These are phyloP conservation scores for Ganaspis brasiliensis DNA, from an alignment of 2,888 invertebrate species.

Conservation along the genomic window DNA sequence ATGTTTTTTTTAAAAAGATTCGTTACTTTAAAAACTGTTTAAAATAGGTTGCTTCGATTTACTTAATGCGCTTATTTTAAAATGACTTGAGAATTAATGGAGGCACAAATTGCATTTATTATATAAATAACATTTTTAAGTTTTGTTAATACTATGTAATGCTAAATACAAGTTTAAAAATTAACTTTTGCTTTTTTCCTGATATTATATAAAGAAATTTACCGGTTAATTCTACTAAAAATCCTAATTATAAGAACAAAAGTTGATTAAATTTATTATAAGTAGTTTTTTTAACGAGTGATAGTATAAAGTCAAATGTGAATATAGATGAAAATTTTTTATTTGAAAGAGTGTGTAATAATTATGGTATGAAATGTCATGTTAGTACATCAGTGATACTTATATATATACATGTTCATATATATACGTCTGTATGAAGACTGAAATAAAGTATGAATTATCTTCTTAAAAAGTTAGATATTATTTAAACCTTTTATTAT, in stretches of 20 bases:
- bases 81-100: no score
- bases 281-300: not conserved
- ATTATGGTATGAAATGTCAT: slow-evolving; percentile 5
- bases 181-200: not conserved
- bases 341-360: not conserved
- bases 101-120: no score
- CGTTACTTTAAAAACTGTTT: no score
- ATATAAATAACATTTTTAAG: no score
- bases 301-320: slow-evolving; percentile 1
- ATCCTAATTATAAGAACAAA: not conserved
- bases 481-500: not conserved
- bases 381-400: not conserved
- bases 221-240: not conserved
- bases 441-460: slow-evolving; percentile 10
- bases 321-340: not conserved
- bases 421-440: slow-evolving; percentile 17
- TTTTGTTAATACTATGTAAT: no score
- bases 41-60: no score
- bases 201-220: not conserved
- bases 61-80: no score
- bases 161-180: no score
- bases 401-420: not conserved
- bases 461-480: slow-evolving; percentile 4
- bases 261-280: not conserved
- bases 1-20: no score